Percentiles rank a stretch among this genome's conserved stretches.
These are phyloP conservation scores for Aplysia californica DNA, from an alignment of 1,140 invertebrate genomes.

Conservation along the genomic window DNA sequence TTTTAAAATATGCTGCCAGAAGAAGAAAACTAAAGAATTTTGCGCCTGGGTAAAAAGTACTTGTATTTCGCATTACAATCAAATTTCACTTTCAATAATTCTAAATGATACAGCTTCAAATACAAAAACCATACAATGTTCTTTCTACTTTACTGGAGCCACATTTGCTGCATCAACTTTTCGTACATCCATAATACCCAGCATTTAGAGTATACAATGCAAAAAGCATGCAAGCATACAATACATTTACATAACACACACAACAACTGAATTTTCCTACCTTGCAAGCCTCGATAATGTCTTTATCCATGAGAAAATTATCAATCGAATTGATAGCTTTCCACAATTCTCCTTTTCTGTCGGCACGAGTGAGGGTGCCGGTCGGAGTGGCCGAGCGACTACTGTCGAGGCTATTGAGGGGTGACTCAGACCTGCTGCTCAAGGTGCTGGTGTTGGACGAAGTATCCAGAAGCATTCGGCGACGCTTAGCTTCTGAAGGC, in stretches of 20 bases:
- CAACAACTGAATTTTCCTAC: too few species aligned
- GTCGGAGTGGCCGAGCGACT: slow-evolving; percentile 41
- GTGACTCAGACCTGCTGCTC: slow-evolving; percentile 51
- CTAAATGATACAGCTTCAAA: too few species aligned
- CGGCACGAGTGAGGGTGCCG: slow-evolving; percentile 34
- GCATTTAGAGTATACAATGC: not conserved
- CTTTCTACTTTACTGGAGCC: too few species aligned
- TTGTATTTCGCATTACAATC: too few species aligned
- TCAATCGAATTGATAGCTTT: slow-evolving; percentile 85
- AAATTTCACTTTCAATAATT: too few species aligned
- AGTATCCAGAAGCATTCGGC: slow-evolving; percentile 43
- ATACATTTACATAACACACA: not conserved
- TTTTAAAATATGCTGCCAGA: too few species aligned
- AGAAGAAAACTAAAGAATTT: too few species aligned
- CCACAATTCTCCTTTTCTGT: slow-evolving; percentile 83
- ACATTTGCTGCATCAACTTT: too few species aligned
- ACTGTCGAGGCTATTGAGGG: slow-evolving; percentile 35
- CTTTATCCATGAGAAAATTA: slow-evolving; percentile 94
- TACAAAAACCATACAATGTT: too few species aligned
- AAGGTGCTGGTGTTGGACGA: slow-evolving; percentile 32
- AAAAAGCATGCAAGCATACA: not conserved
- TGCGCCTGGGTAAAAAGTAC: too few species aligned
- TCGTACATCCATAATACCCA: too few species aligned
- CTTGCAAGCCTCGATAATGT: slow-evolving; percentile 88
- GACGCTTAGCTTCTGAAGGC: slow-evolving; percentile 45